These are phyloP conservation scores for Aporrectodea caliginosa DNA, from an alignment of 1,140 invertebrate genomes.

Conservation along the genomic window DNA sequence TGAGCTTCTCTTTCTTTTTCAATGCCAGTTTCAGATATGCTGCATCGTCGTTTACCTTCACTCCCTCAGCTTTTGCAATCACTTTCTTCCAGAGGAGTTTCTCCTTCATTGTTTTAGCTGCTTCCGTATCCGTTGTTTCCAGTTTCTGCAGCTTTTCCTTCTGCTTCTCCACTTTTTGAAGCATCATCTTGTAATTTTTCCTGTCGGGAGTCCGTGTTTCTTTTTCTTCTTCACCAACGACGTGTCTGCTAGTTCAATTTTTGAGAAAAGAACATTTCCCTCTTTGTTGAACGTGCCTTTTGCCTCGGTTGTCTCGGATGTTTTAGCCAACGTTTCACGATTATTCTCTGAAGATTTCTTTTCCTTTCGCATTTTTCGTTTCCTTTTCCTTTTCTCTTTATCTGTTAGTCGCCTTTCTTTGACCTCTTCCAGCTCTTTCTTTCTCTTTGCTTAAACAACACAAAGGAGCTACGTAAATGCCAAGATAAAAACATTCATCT, in stretches of 20 bases:
- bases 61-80: neutral
- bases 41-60: neutral
- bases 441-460: neutral
- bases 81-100: neutral
- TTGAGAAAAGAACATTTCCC: neutral
- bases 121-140: neutral
- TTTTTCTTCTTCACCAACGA: neutral
- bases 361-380: neutral
- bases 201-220: neutral
- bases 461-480: too few species aligned
- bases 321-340: neutral
- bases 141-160: neutral
- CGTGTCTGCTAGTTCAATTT: neutral
- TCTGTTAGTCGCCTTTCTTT: neutral
- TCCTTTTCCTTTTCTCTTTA: neutral
- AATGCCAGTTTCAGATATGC: neutral
- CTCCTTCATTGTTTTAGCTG: neutral
- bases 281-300: neutral
- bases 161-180: neutral
- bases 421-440: neutral
- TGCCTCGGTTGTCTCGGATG: neutral
- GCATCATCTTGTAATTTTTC: neutral
- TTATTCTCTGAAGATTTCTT: neutral
- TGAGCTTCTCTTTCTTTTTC: neutral
- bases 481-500: too few species aligned